Conservation (phyloP, 2,797 vertebrate species). For the Clamator glandarius region DNA sequence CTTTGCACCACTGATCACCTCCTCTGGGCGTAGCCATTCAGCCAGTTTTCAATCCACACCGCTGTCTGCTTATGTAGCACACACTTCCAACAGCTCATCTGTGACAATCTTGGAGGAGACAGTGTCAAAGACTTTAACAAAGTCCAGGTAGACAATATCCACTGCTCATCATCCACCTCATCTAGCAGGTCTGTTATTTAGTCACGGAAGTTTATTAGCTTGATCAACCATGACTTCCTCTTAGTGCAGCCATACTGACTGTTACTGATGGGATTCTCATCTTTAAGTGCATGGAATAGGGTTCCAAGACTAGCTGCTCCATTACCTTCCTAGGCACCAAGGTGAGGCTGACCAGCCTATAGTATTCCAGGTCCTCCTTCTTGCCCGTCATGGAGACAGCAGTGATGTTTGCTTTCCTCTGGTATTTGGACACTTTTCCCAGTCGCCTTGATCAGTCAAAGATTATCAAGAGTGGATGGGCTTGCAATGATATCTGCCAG, state of each 20-base stretch:
- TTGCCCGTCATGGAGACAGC: neutral
- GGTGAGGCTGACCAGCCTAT: neutral
- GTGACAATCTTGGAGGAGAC: neutral
- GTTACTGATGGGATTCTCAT: neutral
- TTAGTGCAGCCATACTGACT: neutral
- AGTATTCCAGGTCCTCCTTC: neutral
- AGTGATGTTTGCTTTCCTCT: neutral
- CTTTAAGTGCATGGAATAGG: neutral
- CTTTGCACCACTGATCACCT: neutral
- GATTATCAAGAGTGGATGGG: neutral
- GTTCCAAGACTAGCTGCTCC: neutral
- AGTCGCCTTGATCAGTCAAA: neutral
- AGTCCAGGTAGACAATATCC: neutral
- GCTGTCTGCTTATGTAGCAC: neutral
- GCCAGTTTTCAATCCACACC: neutral
- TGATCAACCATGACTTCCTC: neutral
- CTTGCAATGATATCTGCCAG: neutral
- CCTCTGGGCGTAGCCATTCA: neutral
- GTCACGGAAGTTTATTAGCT: neutral
- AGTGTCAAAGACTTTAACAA: neutral
- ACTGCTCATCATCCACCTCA: neutral
- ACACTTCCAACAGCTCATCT: neutral
- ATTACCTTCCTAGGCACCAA: neutral
- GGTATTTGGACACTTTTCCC: neutral
- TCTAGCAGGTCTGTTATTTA: neutral